Evolutionary conservation across 1,140 invertebrate genomes (phyloP), one percentile per base, ranked within the genome.

Genomic region (Pseudomyrmex sp.): DNA sequence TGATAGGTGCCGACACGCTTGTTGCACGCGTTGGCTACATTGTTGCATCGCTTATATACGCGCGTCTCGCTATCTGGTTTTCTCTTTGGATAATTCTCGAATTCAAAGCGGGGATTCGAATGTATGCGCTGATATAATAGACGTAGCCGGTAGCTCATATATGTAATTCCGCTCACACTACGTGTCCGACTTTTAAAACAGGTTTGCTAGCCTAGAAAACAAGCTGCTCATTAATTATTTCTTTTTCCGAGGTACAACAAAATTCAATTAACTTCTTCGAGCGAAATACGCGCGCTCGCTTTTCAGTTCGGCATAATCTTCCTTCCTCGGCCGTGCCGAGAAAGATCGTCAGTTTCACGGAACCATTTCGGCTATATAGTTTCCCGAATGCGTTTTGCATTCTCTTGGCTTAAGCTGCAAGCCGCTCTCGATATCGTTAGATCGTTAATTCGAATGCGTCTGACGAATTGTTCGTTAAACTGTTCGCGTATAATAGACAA

Each of bases 1-100:
- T 82, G 82, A 62, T 80, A 87, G 69, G 68, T 80, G 59, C 70
- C 85, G 86, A 88, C 85, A 87, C 74, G 86, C 82, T 87, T 88
- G 86, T 88, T 87, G 85, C 74, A 63, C 58, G 76, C 66, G 61
- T 70, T 26, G 73, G 46, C 46, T 23, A 69, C 54, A 26, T 65
- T 52, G 44, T 65, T 66, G 61, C 65, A 35, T 58, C 65, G 26
- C 26, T 26, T 26, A 26, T 23, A 23, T 26, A 26, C 59, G 23
- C 46, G 61, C 20, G 13, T 48, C 20, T 7, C 20, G 26, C 12
- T 52, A 13, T 66, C 15, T 48, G 35, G 35, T 68, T 77, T 68
- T 26, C 26, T 58, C 9, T 20, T 56, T 26, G 35, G 26, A 56
- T 68, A 59, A 79, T 70, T 18, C n/a, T 15, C 4, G 3, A 52